Base-by-base conservation (phyloP, 2,113 vertebrate genomes). In the Cyprinus carpio region DNA sequence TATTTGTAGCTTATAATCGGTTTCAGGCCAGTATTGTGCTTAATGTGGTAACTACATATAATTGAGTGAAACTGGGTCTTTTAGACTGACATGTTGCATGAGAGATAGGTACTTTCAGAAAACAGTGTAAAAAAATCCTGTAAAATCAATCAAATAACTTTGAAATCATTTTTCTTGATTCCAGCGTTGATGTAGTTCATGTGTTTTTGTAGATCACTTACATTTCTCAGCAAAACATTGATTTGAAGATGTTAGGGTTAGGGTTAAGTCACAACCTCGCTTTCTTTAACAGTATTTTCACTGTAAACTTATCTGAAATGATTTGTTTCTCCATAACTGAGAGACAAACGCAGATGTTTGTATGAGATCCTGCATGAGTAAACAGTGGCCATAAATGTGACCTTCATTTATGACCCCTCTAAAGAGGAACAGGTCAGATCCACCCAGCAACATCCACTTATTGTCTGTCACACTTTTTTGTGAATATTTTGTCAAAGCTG, bases 361-460 rank as follows among this genome's bases (percentile, higher is more conserved):
- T 67, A n/a, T 40, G n/a, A 75, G 37, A 49, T 75, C 72, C 40
- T 69, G 74, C 81, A 89, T 83, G 89, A 88, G 87, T 43, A 77
- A 91, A 76, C 82, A 71, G 46, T 34, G 1, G 31, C 60, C 8
- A 43, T 75, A 78, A 84, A 80, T 69, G 72, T 81, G 20, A 62
- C 69, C 37, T 76, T 85, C n/a, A 29, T 84, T 27, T 46, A 27
- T 49, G 72, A 75, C 40, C 40, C 11, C 20, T 46, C 25, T 15
- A 43, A 29, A 83, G 29, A 86, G 23, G 75, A 84, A 84, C 74
- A 74, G 69, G 71, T 88, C 81, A 65, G 78, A 64, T 75, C 37
- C 27, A 51, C 56, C 51, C 67, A 34, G 49, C 25, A 43, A 18
- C 54, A 84, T 76, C 72, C 34, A 13, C 46, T n/a, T 74, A 79